Evolutionary conservation across 1,140 invertebrate species (phyloP).

Genomic region (Batillaria attramentaria): DNA sequence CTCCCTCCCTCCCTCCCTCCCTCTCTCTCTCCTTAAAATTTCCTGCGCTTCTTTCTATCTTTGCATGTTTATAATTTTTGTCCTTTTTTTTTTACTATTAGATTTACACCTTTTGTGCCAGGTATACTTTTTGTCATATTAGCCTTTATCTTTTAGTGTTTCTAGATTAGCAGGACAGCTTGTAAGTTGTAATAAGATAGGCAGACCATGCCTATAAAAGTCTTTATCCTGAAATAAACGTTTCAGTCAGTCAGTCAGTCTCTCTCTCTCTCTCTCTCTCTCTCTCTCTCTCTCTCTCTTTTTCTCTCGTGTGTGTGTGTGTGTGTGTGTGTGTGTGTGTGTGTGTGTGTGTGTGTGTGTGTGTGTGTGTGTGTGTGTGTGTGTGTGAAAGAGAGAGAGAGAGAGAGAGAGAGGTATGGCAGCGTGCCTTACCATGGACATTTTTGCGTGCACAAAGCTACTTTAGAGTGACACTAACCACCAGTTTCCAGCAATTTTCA

Average conservation of each 20-base stretch:
- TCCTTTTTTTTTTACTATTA: background rate
- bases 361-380: constrained; percentile 2
- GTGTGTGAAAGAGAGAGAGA: background rate
- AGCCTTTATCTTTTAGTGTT: background rate
- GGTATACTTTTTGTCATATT: background rate
- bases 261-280: background rate
- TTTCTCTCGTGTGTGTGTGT: background rate
- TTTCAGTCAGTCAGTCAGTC: background rate
- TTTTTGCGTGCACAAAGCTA: background rate
- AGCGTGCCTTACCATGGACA: background rate
- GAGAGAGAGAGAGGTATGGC: background rate
- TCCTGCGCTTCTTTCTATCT: background rate
- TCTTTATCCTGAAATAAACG: background rate
- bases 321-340: constrained; percentile 2
- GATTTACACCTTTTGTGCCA: background rate
- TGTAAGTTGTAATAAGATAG: background rate
- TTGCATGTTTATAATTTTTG: background rate
- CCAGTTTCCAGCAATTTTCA: background rate
- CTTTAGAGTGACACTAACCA: background rate
- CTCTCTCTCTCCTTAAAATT: background rate
- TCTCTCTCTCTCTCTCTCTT: background rate
- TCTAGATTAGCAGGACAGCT: background rate
- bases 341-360: constrained; percentile 2
- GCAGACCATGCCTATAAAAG: background rate
- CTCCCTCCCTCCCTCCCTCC: background rate